These are phyloP conservation scores for Suncus etruscus DNA, from an alignment of 2,113 vertebrate genomes.

Conservation along the genomic window DNA sequence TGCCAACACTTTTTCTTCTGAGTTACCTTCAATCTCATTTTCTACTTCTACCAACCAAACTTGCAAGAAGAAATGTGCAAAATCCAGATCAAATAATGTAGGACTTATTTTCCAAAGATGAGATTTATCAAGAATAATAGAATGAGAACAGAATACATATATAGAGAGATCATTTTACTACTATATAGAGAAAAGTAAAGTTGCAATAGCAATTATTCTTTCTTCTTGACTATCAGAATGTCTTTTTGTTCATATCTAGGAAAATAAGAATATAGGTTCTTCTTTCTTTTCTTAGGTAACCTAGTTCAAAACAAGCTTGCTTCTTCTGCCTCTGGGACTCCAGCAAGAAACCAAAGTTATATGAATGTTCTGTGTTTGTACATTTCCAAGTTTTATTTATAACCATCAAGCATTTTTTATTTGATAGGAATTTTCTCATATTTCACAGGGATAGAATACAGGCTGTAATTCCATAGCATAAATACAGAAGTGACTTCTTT, in stretches of 20 bases:
- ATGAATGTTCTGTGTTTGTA: neutral
- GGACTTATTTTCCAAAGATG: constrained; percentile 17
- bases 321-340: neutral
- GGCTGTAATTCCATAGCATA: neutral
- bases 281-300: constrained; percentile 29
- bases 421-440: neutral
- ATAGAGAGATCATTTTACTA: neutral
- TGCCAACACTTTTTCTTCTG: constrained; percentile 35
- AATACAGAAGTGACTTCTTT: neutral
- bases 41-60: neutral
- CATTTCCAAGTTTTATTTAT: neutral
- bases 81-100: constrained; percentile 21
- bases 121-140: constrained; percentile 39
- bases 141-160: neutral
- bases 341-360: neutral
- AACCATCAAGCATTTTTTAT: neutral
- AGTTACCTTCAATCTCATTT: constrained; percentile 32
- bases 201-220: neutral
- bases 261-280: neutral
- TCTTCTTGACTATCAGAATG: neutral
- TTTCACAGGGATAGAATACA: neutral
- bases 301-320: neutral
- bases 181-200: constrained; percentile 1
- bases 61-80: constrained; percentile 39
- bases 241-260: constrained; percentile 24